Conservation (phyloP, 64 coral and sea anemone species). For the Montipora sp. region DNA sequence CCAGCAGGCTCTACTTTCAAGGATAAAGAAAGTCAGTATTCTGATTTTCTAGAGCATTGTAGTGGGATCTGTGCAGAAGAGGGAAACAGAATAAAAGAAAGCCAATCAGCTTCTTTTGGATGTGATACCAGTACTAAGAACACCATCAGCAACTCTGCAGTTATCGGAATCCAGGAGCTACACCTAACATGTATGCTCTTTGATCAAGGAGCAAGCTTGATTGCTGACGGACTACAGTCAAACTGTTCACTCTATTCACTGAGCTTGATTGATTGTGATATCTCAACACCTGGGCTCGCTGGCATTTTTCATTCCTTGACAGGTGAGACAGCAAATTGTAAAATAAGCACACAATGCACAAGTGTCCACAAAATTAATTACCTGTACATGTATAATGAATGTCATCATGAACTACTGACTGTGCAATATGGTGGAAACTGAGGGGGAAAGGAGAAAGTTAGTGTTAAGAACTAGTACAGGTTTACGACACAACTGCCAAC, state of each 20-base stretch:
- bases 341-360: too few species aligned
- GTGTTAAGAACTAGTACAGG: too few species aligned
- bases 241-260: slow-evolving; percentile 58
- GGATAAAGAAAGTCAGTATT: not conserved
- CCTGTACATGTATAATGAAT: too few species aligned
- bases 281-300: slow-evolving; percentile 53
- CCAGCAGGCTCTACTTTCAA: not conserved
- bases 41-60: not conserved
- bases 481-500: too few species aligned
- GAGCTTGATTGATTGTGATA: slow-evolving; percentile 57
- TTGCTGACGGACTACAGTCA: slow-evolving; percentile 32
- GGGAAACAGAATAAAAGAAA: not conserved
- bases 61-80: not conserved
- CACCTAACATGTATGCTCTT: slow-evolving; percentile 35
- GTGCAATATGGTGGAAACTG: too few species aligned
- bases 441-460: too few species aligned
- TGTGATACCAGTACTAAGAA: not conserved
- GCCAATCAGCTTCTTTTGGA: not conserved
- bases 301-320: slow-evolving; percentile 48
- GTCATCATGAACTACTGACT: too few species aligned
- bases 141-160: not conserved
- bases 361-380: too few species aligned
- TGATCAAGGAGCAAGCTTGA: slow-evolving; percentile 37
- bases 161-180: slow-evolving; percentile 64
- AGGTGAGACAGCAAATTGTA: slow-evolving; percentile 10